Evolutionary conservation across 2,888 invertebrate species (phyloP), one percentile per base, ranked within the genome.

Genomic region (Lottia scabra): DNA sequence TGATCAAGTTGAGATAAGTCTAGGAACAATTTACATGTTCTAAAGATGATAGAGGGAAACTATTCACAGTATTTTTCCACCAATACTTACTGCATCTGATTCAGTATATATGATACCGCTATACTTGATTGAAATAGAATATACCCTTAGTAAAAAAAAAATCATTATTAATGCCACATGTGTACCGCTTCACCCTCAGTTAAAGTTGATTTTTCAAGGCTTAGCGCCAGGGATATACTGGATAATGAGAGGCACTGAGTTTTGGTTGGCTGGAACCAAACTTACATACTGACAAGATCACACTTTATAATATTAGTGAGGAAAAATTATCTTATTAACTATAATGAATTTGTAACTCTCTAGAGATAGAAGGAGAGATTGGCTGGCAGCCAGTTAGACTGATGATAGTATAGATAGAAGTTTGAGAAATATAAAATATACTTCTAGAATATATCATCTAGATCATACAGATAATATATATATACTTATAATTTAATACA

Each of bases 311-410:
- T 56, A 56, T 56, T 56, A 56, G 56, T 23, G 23, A 56, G 56
- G 56, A 56, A 56, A 56, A 56, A 56, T 56, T 56, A 56, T 56
- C 56, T 56, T 56, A 56, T 56, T 56, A 56, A 23, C 56, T 56
- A 23, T 56, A 56, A 56, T 56, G 56, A 56, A 56, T 56, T 56
- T 56, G 56, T 56, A 56, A 56, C 56, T 56, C 56, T 15, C 56
- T 19, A 23, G 56, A 23, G 56, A 23, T 56, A 23, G 23, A 38
- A 38, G 38, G 19, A 23, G 12, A 56, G 56, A 56, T 56, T 56
- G 56, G 56, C 56, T 10, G 19, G 23, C 56, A 56, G 56, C 56
- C 56, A 56, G 56, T 13, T 56, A 5, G 38, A 38, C 38, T 38
- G 38, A 38, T 38, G 38, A 10, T 38, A 38, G 38, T 38, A 38